Percentiles rank a stretch among this genome's conserved stretches.
Evolutionary conservation across 2,888 invertebrate species (phyloP).

Genomic region (Deilephila elpenor): DNA sequence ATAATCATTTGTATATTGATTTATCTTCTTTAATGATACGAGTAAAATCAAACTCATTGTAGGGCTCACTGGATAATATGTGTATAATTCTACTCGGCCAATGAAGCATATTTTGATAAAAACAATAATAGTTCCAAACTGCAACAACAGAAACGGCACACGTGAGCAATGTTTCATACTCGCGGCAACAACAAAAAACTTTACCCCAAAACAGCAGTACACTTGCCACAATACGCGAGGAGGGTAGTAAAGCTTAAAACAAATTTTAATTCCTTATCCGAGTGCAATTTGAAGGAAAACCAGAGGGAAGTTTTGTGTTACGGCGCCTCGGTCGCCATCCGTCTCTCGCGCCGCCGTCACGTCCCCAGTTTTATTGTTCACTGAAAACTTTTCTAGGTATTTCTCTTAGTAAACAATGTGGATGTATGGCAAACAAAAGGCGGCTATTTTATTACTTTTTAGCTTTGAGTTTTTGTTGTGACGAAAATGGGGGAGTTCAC

Average conservation of each 20-base stretch:
- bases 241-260: constrained; percentile 21
- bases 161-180: not conserved
- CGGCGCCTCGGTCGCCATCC: constrained; percentile 48
- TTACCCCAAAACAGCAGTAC: constrained; percentile 3
- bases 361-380: constrained; percentile 60
- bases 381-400: constrained; percentile 51
- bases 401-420: constrained; percentile 48
- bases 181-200: not conserved
- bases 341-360: constrained; percentile 51
- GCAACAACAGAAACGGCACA: not conserved
- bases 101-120: not conserved
- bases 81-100: too few relatives aligned
- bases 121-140: not conserved
- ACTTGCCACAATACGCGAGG: constrained; percentile 20
- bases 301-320: constrained; percentile 53
- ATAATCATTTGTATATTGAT: too few relatives aligned
- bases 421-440: constrained; percentile 38
- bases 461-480: constrained; percentile 25
- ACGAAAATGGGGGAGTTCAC: not conserved
- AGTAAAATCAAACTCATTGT: too few relatives aligned
- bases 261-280: constrained; percentile 43
- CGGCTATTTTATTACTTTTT: constrained; percentile 33
- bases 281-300: constrained; percentile 55
- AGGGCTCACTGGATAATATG: too few relatives aligned
- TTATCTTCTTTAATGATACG: too few relatives aligned